Evolutionary conservation across 2,888 invertebrate species (phyloP), one percentile per base, ranked within the genome.

Genomic region (Ornithoptera priamus): DNA sequence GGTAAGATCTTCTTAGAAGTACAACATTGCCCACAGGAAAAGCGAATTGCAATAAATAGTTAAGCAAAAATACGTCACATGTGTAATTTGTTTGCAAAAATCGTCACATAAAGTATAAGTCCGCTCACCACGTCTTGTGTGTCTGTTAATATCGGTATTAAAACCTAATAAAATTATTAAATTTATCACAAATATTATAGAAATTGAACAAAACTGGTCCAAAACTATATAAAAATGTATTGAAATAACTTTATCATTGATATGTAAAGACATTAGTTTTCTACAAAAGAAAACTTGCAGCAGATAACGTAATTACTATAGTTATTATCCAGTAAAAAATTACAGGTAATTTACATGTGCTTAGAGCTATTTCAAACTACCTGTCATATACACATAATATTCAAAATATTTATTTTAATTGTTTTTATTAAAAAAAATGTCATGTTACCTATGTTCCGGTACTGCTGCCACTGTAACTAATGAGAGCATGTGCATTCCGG

Each of bases 401-500:
- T 50, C 17, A 1, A 10, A 7, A 15, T 15, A 15, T 50, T 17
- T 18, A 50, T 18, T 15, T 17, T 50, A 50, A 50, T 5, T 50
- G 50, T 50, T 17, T 17, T 50, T 15, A 15, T 5, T 50, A 15
- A 50, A 50, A 12, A 50, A 18, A 50, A 46, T 15, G 56, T 56
- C 22, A 24, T 64, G 42, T 53, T 87, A 94, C 92, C 93, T 90
- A 87, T 97, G 96, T 58, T 95, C 95, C 1, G 97, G 97, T 64
- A 96, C 95, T 18, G 96, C 96, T 1, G 96, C 96, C 0, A 97
- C 96, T 0, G 96, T 97, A 15, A 96, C 94, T 69, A 97, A 85
- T 0, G 96, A 95, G 72, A 97, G 85, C 97, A 97, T 97, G 82
- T 97, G 97, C 80, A 96, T 89, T 17, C 97, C 97, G 2, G 97